Evolutionary conservation across 2,888 invertebrate species (phyloP).

Genomic region (Taphrorychus bicolor): DNA sequence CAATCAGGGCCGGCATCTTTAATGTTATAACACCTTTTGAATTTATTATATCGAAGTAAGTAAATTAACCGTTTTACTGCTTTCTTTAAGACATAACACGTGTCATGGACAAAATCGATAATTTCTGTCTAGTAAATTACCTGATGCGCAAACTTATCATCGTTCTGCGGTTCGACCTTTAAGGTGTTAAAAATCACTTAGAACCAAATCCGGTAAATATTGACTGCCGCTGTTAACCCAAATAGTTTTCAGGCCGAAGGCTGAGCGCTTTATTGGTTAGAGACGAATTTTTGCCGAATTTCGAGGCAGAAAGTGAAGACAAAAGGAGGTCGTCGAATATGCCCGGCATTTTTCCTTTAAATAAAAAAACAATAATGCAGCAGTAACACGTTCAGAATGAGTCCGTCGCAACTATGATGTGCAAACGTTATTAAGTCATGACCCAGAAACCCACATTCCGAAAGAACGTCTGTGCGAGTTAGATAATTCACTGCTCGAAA

Average conservation of each 20-base stretch:
- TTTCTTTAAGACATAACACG: not conserved
- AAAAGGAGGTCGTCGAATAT: not conserved
- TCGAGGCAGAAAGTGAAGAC: not conserved
- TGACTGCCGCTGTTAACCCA: not conserved
- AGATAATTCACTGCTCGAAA: conserved; percentile 41
- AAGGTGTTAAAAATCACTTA: not conserved
- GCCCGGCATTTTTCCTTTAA: conserved; percentile 9
- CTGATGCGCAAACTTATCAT: too few relatives aligned
- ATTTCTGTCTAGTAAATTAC: too few relatives aligned
- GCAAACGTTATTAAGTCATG: conserved; percentile 42
- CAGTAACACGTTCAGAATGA: conserved; percentile 13
- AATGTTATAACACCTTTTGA: not conserved
- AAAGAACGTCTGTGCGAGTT: conserved; percentile 40
- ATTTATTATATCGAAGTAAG: not conserved
- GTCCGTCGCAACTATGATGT: conserved; percentile 23
- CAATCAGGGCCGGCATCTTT: not conserved
- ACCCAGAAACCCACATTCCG: conserved; percentile 41
- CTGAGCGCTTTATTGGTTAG: not conserved
- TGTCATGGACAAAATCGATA: not conserved
- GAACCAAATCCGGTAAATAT: not conserved
- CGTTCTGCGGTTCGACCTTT: not conserved
- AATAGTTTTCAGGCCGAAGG: not conserved
- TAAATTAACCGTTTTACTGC: not conserved
- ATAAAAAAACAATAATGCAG: conserved; percentile 26
- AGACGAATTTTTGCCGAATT: not conserved